Percentiles rank a stretch among this genome's conserved stretches.
These are phyloP conservation scores for Talpa occidentalis DNA, from an alignment of 2,113 vertebrate species.

Conservation along the genomic window DNA sequence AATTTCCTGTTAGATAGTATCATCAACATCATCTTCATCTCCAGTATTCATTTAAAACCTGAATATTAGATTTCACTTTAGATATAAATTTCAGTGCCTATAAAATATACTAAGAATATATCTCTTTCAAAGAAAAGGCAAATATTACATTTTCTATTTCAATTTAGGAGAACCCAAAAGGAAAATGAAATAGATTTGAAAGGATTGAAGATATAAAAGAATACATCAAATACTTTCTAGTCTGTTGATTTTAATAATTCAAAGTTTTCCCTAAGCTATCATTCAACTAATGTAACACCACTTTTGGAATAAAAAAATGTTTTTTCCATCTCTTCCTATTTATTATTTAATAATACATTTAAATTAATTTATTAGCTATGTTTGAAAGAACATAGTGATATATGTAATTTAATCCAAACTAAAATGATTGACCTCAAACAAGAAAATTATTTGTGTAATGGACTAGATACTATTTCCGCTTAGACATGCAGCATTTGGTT, in stretches of 20 bases:
- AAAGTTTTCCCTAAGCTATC: constrained; percentile 35
- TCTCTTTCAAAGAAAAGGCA: constrained; percentile 40
- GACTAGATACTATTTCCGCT: not conserved
- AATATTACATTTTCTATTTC: constrained; percentile 57
- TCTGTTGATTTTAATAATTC: constrained; percentile 66
- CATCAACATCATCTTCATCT: constrained; percentile 18
- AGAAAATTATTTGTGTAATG: not conserved
- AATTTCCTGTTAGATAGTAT: not conserved
- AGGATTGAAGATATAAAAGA: constrained; percentile 28
- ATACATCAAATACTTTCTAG: constrained; percentile 53
- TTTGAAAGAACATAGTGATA: not conserved
- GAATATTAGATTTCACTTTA: not conserved
- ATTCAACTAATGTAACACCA: not conserved
- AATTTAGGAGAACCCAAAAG: constrained; percentile 60
- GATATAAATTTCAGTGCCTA: constrained; percentile 45
- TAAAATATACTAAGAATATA: constrained; percentile 45
- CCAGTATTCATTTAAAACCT: not conserved
- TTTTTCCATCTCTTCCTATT: constrained; percentile 20
- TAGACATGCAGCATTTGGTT: not conserved
- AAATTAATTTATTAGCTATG: not conserved
- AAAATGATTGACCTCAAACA: not conserved
- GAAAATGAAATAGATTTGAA: constrained; percentile 63
- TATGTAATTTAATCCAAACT: not conserved
- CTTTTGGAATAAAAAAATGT: not conserved
- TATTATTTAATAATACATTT: constrained; percentile 1